Conservation (phyloP, 2,888 invertebrate genomes). For the Trisateles emortualis region DNA sequence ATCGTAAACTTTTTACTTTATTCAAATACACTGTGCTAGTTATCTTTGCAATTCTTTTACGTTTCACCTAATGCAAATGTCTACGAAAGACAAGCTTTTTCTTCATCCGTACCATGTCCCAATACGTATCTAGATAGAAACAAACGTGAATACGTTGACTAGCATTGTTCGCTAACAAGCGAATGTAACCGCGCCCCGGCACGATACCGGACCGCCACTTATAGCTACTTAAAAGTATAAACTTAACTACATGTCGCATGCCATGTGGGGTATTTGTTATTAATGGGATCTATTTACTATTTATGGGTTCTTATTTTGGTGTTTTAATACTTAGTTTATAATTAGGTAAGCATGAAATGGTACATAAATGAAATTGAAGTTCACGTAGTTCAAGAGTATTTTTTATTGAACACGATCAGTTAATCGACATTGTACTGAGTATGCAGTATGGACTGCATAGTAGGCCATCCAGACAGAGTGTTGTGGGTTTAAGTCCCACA, state of each 20-base stretch:
- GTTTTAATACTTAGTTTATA: conserved; percentile 9
- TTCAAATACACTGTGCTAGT: conserved; percentile 3
- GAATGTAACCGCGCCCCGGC: conserved; percentile 74
- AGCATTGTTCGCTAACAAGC: conserved; percentile 82
- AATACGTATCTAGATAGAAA: conserved; percentile 59
- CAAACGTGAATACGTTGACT: conserved; percentile 54
- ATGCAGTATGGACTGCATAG: too few relatives aligned
- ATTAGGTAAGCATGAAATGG: neutral
- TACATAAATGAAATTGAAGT: neutral
- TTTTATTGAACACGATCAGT: too few relatives aligned
- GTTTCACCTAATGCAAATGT: conserved; percentile 50
- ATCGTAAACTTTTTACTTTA: neutral
- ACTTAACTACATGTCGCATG: conserved; percentile 34
- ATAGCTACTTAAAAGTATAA: conserved; percentile 51
- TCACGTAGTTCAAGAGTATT: too few relatives aligned
- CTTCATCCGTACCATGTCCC: conserved; percentile 48
- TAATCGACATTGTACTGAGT: too few relatives aligned
- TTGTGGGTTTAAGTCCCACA: too few relatives aligned
- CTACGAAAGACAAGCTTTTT: conserved; percentile 51
- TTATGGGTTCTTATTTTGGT: conserved; percentile 17
- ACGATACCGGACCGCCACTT: conserved; percentile 67
- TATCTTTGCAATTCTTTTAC: conserved; percentile 36
- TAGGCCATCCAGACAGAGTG: too few relatives aligned
- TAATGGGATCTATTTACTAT: conserved; percentile 17
- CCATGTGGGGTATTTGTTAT: conserved; percentile 37